Evolutionary conservation across 53 echinoderm and acorn worm genomes (phyloP), one percentile per base, ranked within the genome.

Genomic region (Echinometra lucunter): DNA sequence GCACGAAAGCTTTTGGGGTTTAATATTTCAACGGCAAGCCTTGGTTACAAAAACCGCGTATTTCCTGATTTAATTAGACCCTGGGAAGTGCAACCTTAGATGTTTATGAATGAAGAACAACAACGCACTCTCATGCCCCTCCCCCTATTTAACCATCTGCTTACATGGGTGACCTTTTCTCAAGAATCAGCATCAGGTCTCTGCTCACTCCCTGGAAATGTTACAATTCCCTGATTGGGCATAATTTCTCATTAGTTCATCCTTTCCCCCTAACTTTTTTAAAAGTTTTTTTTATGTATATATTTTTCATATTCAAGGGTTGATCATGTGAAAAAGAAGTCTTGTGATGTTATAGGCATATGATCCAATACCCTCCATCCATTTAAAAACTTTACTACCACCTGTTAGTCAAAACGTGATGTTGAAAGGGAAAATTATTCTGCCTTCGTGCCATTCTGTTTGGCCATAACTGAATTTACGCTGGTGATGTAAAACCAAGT

Each of bases 51-150:
- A 63, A 85, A 45, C 85, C 85, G 45, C 85, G 49, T 85, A 49
- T n/a, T 85, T 85, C 85, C 85, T 85, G 85, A 40, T 47, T 85
- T 49, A 85, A 85, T 85, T 85, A 85, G 45, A 49, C 85, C 85
- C 85, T 85, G 85, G 85, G 49, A 85, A 85, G 11, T 85, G 12
- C 2, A 47, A 13, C 85, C 85, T 21, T 25, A 12, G 19, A 45
- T 47, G 47, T 85, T n/a, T 85, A 28, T 85, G 30, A 85, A 49
- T 49, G 85, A 49, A 85, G 85, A 49, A 85, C 28, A 49, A 85
- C 49, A 85, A 85, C 85, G 13, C 27, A n/a, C 47, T 85, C 49
- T 85, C 7, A 85, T n/a, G 85, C 85, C 49, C 85, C 85, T 49
- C 49, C 85, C 85, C 85, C 85, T 49, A 85, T 47, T 78, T 47